Conservation (phyloP, 2,888 invertebrate genomes). For the Clivina fossor region DNA sequence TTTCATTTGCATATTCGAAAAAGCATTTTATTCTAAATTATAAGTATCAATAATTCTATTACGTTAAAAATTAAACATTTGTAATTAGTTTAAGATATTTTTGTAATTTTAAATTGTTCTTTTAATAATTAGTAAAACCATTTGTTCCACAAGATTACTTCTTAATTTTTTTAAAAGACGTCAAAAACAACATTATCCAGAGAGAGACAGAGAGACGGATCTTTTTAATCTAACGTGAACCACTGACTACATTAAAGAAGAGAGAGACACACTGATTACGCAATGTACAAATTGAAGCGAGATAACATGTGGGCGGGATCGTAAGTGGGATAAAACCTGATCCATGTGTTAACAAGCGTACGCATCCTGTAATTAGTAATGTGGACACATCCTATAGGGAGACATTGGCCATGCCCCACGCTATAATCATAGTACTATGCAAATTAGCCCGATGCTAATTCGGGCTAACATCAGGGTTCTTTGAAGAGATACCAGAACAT, state of each 20-base stretch:
- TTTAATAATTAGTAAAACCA: too few species aligned
- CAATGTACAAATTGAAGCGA: not conserved
- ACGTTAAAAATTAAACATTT: too few species aligned
- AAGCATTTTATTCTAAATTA: too few species aligned
- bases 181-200: conserved; percentile 17
- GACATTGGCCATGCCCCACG: not conserved
- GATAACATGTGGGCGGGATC: conserved; percentile 1
- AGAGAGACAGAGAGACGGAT: too few species aligned
- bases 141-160: conserved; percentile 12
- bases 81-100: too few species aligned
- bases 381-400: conserved; percentile 19
- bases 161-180: conserved; percentile 18
- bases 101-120: too few species aligned
- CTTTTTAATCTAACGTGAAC: conserved; percentile 14
- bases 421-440: conserved; percentile 14
- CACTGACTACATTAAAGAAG: conserved; percentile 5
- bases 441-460: conserved; percentile 13
- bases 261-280: conserved; percentile 1
- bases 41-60: too few species aligned
- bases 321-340: conserved; percentile 21
- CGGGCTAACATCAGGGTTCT: conserved; percentile 11
- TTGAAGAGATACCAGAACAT: too few species aligned
- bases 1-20: too few species aligned
- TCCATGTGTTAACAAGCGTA: conserved; percentile 28
- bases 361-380: conserved; percentile 24